Percentiles rank a stretch among this genome's conserved stretches.
Conservation (phyloP, 2,888 invertebrate genomes). For the Scaptomyza flava region DNA sequence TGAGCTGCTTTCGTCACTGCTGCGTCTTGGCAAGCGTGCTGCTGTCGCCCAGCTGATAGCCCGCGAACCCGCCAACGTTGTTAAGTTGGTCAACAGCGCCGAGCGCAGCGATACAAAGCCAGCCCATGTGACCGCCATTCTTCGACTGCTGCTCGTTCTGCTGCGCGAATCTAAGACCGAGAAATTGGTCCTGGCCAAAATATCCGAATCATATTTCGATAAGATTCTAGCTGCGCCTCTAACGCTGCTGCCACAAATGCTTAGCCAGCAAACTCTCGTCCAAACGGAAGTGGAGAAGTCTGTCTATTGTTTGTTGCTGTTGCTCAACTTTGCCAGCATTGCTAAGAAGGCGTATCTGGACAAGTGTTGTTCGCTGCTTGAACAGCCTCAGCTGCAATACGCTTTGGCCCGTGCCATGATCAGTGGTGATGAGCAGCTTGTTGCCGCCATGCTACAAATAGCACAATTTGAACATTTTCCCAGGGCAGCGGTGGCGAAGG, state of each 20-base stretch:
- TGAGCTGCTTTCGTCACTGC: slow-evolving; percentile 69
- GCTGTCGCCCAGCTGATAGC: slow-evolving; percentile 69
- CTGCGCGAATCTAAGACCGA: slow-evolving; percentile 81
- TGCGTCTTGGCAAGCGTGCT: slow-evolving; percentile 66
- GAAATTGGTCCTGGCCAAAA: slow-evolving; percentile 80
- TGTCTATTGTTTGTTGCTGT: slow-evolving; percentile 76
- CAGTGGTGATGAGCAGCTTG: slow-evolving; percentile 74
- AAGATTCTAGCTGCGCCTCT: slow-evolving; percentile 80
- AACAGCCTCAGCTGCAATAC: slow-evolving; percentile 80
- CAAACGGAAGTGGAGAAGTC: slow-evolving; percentile 79
- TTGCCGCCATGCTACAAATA: slow-evolving; percentile 81
- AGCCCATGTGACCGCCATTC: slow-evolving; percentile 71
- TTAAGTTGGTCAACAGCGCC: slow-evolving; percentile 73
- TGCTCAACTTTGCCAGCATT: slow-evolving; percentile 82
- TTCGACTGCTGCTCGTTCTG: slow-evolving; percentile 75
- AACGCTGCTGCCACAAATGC: slow-evolving; percentile 68
- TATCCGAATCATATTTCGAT: slow-evolving; percentile 83
- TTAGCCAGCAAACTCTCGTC: slow-evolving; percentile 52
- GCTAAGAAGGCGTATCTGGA: slow-evolving; percentile 83
- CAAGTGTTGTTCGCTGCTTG: slow-evolving; percentile 79
- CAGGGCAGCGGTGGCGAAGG: slow-evolving; percentile 78
- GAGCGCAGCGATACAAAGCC: slow-evolving; percentile 76
- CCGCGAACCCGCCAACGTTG: slow-evolving; percentile 71
- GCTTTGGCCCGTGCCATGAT: slow-evolving; percentile 82
- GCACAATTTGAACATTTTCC: slow-evolving; percentile 82